phyloP scores from a whole-genome alignment of 2,797 vertebrate species.

The Sciaenops ocellatus region DNA sequence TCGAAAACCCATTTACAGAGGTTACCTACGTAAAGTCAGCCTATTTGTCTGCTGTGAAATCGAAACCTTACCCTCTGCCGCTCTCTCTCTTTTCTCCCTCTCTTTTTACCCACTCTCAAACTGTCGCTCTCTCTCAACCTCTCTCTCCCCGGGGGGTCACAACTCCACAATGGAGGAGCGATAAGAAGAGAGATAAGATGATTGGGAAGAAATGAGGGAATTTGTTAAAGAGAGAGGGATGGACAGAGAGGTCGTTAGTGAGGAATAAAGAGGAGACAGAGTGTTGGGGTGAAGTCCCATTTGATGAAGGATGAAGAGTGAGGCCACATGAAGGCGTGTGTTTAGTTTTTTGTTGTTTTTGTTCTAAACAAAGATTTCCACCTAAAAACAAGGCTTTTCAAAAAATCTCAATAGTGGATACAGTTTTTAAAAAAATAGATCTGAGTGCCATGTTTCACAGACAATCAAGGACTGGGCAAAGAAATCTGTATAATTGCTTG shows the following conservation, averaged over 20 bases:
- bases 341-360: background rate
- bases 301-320: conserved; percentile 24
- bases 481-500: background rate
- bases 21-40: conserved; percentile 75
- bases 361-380: background rate
- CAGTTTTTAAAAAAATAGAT: background rate
- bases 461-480: background rate
- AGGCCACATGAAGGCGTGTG: background rate
- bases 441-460: background rate
- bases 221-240: conserved; percentile 65
- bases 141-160: conserved; percentile 47
- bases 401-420: background rate
- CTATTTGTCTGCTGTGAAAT: conserved; percentile 80
- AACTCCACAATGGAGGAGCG: conserved; percentile 50
- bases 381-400: background rate
- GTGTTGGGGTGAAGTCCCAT: conserved; percentile 30
- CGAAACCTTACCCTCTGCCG: conserved; percentile 72
- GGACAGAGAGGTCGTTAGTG: conserved; percentile 48
- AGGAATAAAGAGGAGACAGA: conserved; percentile 47
- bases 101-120: conserved; percentile 14
- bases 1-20: conserved; percentile 82
- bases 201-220: conserved; percentile 73
- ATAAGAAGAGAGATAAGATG: conserved; percentile 68
- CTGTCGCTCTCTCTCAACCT: conserved; percentile 33
- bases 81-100: conserved; percentile 27